Percentiles rank a stretch among this genome's conserved stretches.
phyloP scores from a whole-genome alignment of 2,113 vertebrate genomes.

The Ceyx melanurus region DNA sequence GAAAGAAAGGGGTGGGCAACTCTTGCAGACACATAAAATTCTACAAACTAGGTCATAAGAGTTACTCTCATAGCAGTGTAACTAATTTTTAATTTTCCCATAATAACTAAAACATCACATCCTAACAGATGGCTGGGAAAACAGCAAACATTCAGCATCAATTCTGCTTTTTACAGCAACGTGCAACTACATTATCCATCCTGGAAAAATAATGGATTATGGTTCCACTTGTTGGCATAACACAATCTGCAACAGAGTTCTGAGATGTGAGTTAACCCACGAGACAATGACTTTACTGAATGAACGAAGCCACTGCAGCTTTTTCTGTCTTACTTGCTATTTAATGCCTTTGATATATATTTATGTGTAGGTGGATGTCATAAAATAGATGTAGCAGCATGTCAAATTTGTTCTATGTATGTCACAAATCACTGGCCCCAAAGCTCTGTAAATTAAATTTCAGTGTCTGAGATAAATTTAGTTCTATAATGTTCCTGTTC shows the following conservation, averaged over 20 bases:
- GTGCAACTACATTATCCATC: neutral
- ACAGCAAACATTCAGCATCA: neutral
- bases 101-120: neutral
- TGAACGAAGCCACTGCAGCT: neutral
- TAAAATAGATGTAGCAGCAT: neutral
- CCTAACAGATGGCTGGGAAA: conserved; percentile 33
- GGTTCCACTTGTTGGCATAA: neutral
- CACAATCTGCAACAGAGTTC: neutral
- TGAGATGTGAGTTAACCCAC: neutral
- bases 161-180: neutral
- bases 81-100: conserved; percentile 3
- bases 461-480: neutral
- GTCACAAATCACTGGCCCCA: neutral
- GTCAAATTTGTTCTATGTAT: neutral
- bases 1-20: neutral
- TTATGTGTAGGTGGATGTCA: neutral
- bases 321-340: neutral
- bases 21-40: neutral
- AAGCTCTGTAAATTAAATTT: conserved; percentile 8
- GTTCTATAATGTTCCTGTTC: neutral
- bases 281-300: neutral
- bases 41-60: neutral
- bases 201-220: neutral
- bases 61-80: neutral
- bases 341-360: neutral